Base-by-base conservation (phyloP, 2,797 vertebrate species). In the Anabacerthia variegaticeps region DNA sequence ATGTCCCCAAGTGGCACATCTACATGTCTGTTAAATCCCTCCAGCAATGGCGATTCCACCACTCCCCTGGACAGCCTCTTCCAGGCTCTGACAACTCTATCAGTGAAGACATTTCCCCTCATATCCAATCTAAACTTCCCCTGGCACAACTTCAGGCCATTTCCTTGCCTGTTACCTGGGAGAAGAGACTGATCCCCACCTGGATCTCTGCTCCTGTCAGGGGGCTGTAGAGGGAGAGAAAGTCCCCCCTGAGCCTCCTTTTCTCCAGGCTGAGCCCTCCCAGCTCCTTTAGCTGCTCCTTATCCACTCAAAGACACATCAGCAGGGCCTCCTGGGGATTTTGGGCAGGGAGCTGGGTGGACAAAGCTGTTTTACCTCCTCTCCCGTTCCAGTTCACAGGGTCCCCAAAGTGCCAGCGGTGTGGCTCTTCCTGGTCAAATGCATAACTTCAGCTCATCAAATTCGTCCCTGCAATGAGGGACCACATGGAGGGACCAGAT, bases 351-450 rank as follows among this genome's bases (percentile, higher is more conserved):
- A 58, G 41, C 30, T 20, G 85, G 21, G 37, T 4, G 51, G 1
- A 36, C 78, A 52, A 41, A 73, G 63, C 3, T 1, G 7, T 59
- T 77, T 94, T 94, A 97, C 93, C 94, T 97, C 61, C 27, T 90
- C 91, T 97, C 88, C 95, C 14, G 71, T 84, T 87, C 5, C 86
- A 74, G 71, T 44, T 97, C 93, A 95, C 77, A 88, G 52, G 39
- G 55, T 91, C 44, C 41, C 44, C 7, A 10, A 67, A 67, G 63
- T 43, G 52, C 55, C 56, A 28, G 89, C 75, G 49, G 67, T 1
- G 5, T 10, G 15, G 67, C 28, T 90, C 80, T 59, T 10, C 80
- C 58, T 30, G 44, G 55, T 62, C 86, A 85, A 66, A 59, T 0
- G 8, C 93, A 93, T 93, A 52, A 79, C 79, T 93, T 34, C 72